phyloP scores from a whole-genome alignment of 2,797 vertebrate species.

The Streptopelia turtur region DNA sequence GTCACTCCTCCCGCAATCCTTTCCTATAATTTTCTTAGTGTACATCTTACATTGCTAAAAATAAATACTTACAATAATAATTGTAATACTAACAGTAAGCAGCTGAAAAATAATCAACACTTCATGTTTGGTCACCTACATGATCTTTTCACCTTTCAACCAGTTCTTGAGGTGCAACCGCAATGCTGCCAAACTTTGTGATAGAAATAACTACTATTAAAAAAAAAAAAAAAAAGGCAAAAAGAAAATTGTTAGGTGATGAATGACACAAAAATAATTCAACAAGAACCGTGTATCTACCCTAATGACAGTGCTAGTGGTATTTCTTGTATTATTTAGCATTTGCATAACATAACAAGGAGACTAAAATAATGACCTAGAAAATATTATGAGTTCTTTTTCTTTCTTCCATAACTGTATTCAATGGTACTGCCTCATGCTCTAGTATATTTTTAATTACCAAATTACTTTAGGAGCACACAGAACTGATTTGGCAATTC shows the following conservation, averaged over 20 bases:
- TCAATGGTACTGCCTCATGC: neutral
- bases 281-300: neutral
- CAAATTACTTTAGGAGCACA: no score
- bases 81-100: neutral
- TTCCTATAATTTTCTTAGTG: fast-evolving
- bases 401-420: neutral
- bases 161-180: neutral
- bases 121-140: neutral
- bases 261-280: neutral
- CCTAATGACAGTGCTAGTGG: neutral
- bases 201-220: neutral
- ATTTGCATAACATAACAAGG: neutral
- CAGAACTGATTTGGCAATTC: no score
- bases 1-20: neutral
- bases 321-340: neutral
- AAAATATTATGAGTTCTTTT: neutral
- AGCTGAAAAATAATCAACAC: neutral
- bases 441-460: neutral
- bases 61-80: neutral
- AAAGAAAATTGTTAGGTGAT: neutral
- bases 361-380: neutral
- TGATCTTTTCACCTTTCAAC: neutral
- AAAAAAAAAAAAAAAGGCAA: fast-evolving
- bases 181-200: neutral
- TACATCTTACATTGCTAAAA: neutral